A percentile compares a stretch with the other conserved stretches of the same genome.
These are phyloP conservation scores for Orbicella faveolata DNA, from an alignment of 64 coral and sea anemone species.

Conservation along the genomic window DNA sequence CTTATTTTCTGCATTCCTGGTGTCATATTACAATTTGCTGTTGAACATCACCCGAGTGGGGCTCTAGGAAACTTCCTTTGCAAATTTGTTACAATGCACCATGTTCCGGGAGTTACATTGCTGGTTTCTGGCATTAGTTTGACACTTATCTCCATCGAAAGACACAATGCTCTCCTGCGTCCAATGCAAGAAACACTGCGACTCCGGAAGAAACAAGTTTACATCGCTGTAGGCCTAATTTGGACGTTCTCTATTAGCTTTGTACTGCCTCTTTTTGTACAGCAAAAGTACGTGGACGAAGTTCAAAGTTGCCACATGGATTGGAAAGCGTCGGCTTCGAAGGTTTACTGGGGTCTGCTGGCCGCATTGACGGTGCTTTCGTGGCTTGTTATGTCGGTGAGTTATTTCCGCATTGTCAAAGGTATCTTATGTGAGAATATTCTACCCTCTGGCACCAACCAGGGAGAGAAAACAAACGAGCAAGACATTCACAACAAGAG, in stretches of 20 bases:
- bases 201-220: background rate
- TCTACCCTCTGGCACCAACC: background rate
- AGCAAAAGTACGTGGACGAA: constrained; percentile 15
- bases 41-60: constrained; percentile 22
- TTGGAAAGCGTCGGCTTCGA: constrained; percentile 5
- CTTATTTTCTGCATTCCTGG: constrained; percentile 39
- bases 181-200: constrained; percentile 35
- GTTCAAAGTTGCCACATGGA: constrained; percentile 32
- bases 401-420: constrained; percentile 53
- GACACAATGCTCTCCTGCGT: constrained; percentile 33
- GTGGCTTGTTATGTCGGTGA: constrained; percentile 13
- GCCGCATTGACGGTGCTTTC: constrained; percentile 1
- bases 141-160: constrained; percentile 37
- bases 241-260: constrained; percentile 33
- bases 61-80: constrained; percentile 17
- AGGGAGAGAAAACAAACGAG: background rate
- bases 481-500: constrained; percentile 28
- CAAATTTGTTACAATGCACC: constrained; percentile 46
- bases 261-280: constrained; percentile 45
- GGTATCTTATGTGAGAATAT: constrained; percentile 26
- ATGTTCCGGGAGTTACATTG: constrained; percentile 38
- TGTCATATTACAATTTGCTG: constrained; percentile 11
- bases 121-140: constrained; percentile 40
- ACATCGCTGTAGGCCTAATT: constrained; percentile 21
- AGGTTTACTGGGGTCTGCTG: constrained; percentile 34